Base-by-base conservation (phyloP, 2,113 vertebrate genomes). In the Colinus virginianus region DNA sequence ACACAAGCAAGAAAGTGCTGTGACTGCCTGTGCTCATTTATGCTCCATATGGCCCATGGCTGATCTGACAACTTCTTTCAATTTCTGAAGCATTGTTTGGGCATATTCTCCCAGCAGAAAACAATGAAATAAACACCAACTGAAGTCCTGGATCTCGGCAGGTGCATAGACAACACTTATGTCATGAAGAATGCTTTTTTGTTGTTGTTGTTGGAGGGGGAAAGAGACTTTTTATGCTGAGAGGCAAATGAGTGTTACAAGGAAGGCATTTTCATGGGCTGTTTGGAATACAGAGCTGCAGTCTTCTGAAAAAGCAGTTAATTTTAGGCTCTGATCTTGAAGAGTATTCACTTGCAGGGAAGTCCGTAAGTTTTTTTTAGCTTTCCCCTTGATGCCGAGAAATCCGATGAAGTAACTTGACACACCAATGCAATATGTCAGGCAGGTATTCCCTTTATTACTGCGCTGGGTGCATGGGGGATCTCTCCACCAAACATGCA, bases 41-140 rank as follows among this genome's bases (percentile, higher is more conserved):
- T 7, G 9, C 22, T 38, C 34, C 8, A 2, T 7, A 7, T 0
- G 0, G n/a, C 45, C 42, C 45, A 28, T 30, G n/a, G 69, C 42
- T 56, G 55, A 90, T 14, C 36, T 51, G 40, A 11, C 14, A 23
- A 26, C 1, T 69, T 38, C 68, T 80, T 62, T 32, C 58, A 38
- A 25, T 51, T 77, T 56, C 66, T 56, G 74, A 32, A 36, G 46
- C 81, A 38, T 2, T 0, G 20, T 63, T 46, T 15, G 8, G 40
- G 36, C 46, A 61, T 13, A 30, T 25, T 78, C 69, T 80, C 19
- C 46, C 34, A 23, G 55, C 36, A 67, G 66, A 66, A 61, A 20
- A 34, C 20, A n/a, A 43, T 7, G 56, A 84, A 49, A 32, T 7
- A 30, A 86, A 75, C 34, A 75, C 13, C 58, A 75, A 45, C 20